Evolutionary conservation across 2,888 invertebrate genomes (phyloP).

Genomic region (Spialia ferax): DNA sequence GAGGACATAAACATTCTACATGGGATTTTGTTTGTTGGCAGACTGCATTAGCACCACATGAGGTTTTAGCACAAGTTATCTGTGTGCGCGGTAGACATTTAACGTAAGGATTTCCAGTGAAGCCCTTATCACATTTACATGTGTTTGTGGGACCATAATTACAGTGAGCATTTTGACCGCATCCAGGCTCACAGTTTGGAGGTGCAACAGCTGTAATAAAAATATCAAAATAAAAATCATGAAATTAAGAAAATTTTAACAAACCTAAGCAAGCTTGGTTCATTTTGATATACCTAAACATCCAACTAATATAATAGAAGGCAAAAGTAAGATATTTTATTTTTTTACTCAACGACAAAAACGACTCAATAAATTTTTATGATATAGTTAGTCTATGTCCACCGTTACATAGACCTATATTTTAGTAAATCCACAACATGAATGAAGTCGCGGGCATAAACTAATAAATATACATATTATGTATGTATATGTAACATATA

Average conservation of each 20-base stretch:
- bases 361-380: too few species aligned
- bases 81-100: constrained; percentile 91
- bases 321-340: too few species aligned
- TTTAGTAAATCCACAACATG: too few species aligned
- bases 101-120: constrained; percentile 95
- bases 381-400: too few species aligned
- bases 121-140: constrained; percentile 94
- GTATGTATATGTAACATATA: too few species aligned
- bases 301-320: too few species aligned
- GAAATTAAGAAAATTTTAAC: background rate
- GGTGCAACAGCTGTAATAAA: constrained; percentile 89
- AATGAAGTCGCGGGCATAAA: too few species aligned
- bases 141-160: constrained; percentile 92
- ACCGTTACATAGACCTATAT: too few species aligned
- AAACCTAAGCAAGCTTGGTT: too few species aligned
- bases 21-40: constrained; percentile 92
- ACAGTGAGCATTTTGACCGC: constrained; percentile 95
- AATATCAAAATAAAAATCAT: background rate
- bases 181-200: constrained; percentile 92
- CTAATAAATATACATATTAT: too few species aligned
- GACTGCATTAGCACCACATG: constrained; percentile 93
- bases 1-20: constrained; percentile 93
- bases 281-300: too few species aligned
- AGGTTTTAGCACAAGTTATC: constrained; percentile 89
- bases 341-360: too few species aligned